Evolutionary conservation across 2,113 vertebrate species (phyloP).

Genomic region (Rynchops niger): DNA sequence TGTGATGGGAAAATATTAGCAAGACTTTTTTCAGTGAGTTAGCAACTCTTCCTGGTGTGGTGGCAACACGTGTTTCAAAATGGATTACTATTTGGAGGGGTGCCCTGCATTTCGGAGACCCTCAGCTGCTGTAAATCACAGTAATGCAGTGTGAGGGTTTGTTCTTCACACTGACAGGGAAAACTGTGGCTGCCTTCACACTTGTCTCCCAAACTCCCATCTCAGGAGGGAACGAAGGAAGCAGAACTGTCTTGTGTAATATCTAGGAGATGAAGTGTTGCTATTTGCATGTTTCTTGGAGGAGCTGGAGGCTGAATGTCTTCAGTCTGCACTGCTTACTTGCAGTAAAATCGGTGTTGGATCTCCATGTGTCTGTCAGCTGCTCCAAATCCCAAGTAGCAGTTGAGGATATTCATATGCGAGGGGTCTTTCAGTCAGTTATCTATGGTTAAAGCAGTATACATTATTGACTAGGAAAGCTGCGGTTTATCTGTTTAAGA

Average conservation of each 20-base stretch:
- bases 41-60: background rate
- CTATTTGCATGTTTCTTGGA: background rate
- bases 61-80: background rate
- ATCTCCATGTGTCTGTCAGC: background rate
- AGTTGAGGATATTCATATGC: background rate
- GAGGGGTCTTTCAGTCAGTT: background rate
- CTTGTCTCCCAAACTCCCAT: background rate
- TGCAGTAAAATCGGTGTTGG: background rate
- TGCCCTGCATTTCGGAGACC: background rate
- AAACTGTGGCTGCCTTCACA: background rate
- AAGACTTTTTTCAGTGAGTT: background rate
- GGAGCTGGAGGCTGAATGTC: background rate
- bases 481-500: background rate
- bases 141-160: background rate
- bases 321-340: background rate
- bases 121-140: background rate
- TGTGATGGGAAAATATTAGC: background rate
- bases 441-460: background rate
- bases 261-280: background rate
- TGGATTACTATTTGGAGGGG: background rate
- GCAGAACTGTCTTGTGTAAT: background rate
- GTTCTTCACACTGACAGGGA: background rate
- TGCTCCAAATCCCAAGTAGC: background rate
- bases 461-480: background rate
- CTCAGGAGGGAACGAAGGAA: background rate